Evolutionary conservation across 1,140 invertebrate species (phyloP), one percentile per base, ranked within the genome.

Genomic region (Trinorchestia longiramus): DNA sequence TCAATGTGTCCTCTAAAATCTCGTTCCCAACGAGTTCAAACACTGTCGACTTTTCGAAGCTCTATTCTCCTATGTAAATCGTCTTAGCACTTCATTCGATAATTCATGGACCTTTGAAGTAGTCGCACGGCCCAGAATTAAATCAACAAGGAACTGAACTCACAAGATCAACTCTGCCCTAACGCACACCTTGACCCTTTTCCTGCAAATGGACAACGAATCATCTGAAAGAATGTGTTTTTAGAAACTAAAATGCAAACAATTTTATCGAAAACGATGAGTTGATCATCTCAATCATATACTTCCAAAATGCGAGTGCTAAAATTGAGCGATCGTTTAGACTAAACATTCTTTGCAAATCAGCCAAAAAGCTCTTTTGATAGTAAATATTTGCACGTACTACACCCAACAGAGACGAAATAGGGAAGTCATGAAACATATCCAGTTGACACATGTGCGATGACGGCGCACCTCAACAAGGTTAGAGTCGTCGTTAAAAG

Each of bases 401-500:
- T 77, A 23, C 62, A 11, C 62, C 15, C 62, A 19, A 77, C 62
- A 36, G 62, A 77, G 62, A 77, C 62, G 88, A 90, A 36, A 90
- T 28, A 43, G 88, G 88, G 88, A 90, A 90, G 88, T 90, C 88
- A 42, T 90, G 88, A 90, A 43, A 90, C 15, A 36, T 42, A 19
- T 36, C n/a, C 43, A 43, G 43, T 36, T 94, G 92, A 94, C 92
- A 43, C 40, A 45, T 28, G 47, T 45, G 43, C 43, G 41, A 47
- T 94, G 92, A 45, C 92, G 92, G 17, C 36, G 44, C 36, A 94
- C 15, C 92, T 45, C 44, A 94, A 45, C 92, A 94, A 94, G 92
- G 92, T 94, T 94, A 94, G 43, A 40, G 92, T 42, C 43, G 92
- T 94, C 88, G 41, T 42, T 36, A 90, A 90, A 42, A 90, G 88